Conservation (phyloP, 2,797 vertebrate genomes). For the Muraenolepis orangiensis region DNA sequence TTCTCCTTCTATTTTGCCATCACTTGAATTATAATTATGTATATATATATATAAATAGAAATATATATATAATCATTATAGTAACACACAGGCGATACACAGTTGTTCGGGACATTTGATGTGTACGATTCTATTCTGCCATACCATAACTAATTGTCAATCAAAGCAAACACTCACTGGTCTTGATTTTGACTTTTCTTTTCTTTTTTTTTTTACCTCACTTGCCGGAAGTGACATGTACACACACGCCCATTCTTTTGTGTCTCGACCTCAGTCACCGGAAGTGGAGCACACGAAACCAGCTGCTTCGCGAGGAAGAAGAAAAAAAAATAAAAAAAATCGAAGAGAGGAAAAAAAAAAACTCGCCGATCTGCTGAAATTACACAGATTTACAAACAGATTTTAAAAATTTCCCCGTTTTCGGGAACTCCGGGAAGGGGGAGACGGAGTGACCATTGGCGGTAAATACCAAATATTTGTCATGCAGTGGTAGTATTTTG, state of each 20-base stretch:
- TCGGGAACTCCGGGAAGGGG: slow-evolving; percentile 50
- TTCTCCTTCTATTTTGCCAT: not conserved
- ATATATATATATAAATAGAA: no score
- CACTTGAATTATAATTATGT: no score
- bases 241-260: slow-evolving; percentile 49
- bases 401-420: slow-evolving; percentile 36
- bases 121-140: not conserved
- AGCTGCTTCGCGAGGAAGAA: slow-evolving; percentile 62
- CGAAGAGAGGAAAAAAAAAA: slow-evolving; percentile 48
- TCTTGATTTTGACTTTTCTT: not conserved
- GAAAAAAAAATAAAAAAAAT: slow-evolving; percentile 53
- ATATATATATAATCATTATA: not conserved
- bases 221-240: slow-evolving; percentile 63
- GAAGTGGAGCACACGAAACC: slow-evolving; percentile 76
- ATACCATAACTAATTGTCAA: not conserved
- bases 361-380: slow-evolving; percentile 53
- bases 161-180: not conserved
- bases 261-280: slow-evolving; percentile 72
- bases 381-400: slow-evolving; percentile 47
- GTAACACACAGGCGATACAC: not conserved
- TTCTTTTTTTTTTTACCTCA: slow-evolving; percentile 18
- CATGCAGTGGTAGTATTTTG: slow-evolving; percentile 49
- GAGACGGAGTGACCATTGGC: slow-evolving; percentile 48
- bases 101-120: not conserved
- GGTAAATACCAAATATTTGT: slow-evolving; percentile 66